phyloP scores from a whole-genome alignment of 1,140 invertebrate species.

The Zeugodacus cucurbitae region DNA sequence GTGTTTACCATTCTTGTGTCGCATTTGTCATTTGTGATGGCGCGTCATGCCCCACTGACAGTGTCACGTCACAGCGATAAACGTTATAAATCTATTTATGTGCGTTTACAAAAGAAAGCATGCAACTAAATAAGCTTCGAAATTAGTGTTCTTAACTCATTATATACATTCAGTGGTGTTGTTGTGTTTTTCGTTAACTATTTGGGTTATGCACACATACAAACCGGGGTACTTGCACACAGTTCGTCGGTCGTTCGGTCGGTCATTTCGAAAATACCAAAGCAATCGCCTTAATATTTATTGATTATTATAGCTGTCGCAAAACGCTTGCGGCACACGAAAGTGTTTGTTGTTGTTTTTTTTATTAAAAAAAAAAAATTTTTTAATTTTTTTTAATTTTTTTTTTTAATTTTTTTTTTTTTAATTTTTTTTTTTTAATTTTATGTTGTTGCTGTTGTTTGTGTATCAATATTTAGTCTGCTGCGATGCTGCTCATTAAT shows the following conservation, averaged over 20 bases:
- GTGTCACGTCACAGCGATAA: background rate
- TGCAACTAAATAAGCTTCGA: background rate
- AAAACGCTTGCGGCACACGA: background rate
- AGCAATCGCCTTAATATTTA: background rate
- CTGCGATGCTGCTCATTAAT: background rate
- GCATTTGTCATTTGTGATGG: background rate
- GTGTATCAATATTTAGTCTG: background rate
- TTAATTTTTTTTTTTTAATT: too few relatives aligned
- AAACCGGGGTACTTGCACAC: background rate
- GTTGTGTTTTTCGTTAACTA: background rate
- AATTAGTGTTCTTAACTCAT: background rate
- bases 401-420: too few relatives aligned
- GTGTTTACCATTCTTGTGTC: background rate
- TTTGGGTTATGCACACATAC: background rate
- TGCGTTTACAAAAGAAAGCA: background rate
- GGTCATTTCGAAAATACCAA: background rate
- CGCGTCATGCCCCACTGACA: background rate
- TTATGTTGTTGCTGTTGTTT: background rate
- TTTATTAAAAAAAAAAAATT: too few relatives aligned
- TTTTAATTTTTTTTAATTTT: too few relatives aligned
- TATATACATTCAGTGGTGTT: too few relatives aligned
- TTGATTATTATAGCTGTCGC: background rate
- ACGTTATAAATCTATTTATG: constrained; percentile 6
- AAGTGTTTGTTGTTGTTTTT: background rate
- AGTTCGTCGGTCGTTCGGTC: background rate